phyloP scores from a whole-genome alignment of 1,140 invertebrate genomes.

The Maniola jurtina region DNA sequence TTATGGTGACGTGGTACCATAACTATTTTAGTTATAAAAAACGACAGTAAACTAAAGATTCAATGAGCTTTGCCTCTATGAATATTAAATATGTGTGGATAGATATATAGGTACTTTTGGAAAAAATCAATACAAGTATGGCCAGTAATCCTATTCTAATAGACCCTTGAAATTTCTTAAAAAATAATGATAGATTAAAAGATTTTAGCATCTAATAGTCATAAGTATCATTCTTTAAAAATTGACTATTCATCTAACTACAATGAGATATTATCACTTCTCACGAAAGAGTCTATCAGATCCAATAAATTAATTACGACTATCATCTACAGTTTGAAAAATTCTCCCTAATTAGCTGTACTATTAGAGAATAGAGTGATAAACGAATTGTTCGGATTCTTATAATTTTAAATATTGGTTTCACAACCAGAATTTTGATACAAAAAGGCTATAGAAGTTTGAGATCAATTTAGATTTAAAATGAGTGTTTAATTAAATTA shows the following conservation, averaged over 20 bases:
- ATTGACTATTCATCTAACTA: neutral
- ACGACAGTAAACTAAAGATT: neutral
- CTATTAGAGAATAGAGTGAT: neutral
- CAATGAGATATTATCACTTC: slow-evolving; percentile 8
- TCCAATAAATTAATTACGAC: slow-evolving; percentile 6
- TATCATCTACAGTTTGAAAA: neutral
- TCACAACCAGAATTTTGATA: too few species aligned
- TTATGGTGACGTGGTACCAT: neutral
- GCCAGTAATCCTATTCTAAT: too few species aligned
- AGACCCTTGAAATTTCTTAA: too few species aligned
- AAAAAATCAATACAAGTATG: too few species aligned
- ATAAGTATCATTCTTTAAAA: neutral
- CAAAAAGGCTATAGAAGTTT: too few species aligned
- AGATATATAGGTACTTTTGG: too few species aligned
- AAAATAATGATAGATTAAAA: neutral
- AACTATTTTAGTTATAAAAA: neutral
- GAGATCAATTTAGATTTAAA: too few species aligned
- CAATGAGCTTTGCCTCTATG: too few species aligned
- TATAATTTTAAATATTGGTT: neutral
- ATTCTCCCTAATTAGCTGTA: slow-evolving; percentile 2
- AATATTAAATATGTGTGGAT: too few species aligned
- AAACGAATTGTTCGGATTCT: slow-evolving; percentile 5
- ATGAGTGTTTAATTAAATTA: too few species aligned
- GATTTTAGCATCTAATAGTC: neutral
- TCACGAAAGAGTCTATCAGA: neutral